Evolutionary conservation across 92 coral and sea anemone genomes (phyloP).

Genomic region (Umimayanthus kanabou): DNA sequence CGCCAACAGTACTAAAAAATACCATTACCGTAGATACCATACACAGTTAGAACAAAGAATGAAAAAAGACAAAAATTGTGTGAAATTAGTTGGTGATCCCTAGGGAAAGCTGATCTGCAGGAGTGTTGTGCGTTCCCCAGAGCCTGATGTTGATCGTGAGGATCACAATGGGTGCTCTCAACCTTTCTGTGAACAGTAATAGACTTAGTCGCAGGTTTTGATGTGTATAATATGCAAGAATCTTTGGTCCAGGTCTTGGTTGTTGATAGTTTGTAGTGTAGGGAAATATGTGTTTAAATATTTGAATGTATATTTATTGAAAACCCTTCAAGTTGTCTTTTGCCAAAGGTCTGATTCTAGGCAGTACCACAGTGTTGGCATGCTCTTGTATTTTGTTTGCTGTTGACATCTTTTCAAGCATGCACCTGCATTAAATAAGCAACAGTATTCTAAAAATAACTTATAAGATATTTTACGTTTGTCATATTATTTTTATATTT

Average conservation of each 20-base stretch:
- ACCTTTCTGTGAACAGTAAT: neutral
- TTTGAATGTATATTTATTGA: slow-evolving; percentile 40
- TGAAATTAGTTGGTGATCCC: neutral
- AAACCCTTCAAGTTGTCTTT: slow-evolving; percentile 40
- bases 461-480: neutral
- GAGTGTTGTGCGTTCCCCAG: slow-evolving; percentile 1
- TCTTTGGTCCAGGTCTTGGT: slow-evolving; percentile 14
- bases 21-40: neutral
- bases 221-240: slow-evolving; percentile 10
- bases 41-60: neutral
- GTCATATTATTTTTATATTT: neutral
- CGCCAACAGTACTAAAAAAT: neutral
- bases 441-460: neutral
- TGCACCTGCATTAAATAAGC: neutral
- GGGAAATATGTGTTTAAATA: slow-evolving; percentile 7
- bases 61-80: neutral
- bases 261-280: slow-evolving; percentile 19
- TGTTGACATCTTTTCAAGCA: neutral
- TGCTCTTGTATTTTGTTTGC: neutral
- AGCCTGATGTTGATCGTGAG: slow-evolving; percentile 23
- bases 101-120: slow-evolving; percentile 1
- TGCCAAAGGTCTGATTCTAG: neutral
- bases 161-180: neutral
- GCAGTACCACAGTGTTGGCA: neutral
- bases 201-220: neutral